Conservation (phyloP, 2,113 vertebrate genomes). For the Cettia cetti region DNA sequence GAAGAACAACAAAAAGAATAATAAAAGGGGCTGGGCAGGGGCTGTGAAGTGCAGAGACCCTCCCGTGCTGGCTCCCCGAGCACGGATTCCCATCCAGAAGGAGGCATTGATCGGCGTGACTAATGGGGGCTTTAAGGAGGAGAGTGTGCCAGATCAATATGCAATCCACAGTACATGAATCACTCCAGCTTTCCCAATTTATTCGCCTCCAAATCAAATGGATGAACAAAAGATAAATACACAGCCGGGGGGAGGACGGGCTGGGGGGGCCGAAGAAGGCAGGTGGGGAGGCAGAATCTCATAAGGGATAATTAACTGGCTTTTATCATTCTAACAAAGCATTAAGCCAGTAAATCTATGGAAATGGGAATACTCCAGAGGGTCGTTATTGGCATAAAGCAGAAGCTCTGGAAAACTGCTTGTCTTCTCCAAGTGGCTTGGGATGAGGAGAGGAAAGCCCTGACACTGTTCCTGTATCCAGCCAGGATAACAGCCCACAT, state of each 20-base stretch:
- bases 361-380: conserved; percentile 27
- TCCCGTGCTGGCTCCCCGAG: background rate
- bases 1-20: background rate
- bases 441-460: background rate
- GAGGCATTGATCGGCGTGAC: conserved; percentile 45
- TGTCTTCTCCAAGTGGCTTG: background rate
- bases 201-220: conserved; percentile 55
- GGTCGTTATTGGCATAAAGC: background rate
- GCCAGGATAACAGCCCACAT: background rate
- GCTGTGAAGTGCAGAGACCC: background rate
- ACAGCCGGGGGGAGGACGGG: background rate
- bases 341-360: conserved; percentile 32
- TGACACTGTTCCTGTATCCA: background rate
- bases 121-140: conserved; percentile 27
- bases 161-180: conserved; percentile 60
- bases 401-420: background rate
- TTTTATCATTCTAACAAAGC: conserved; percentile 56
- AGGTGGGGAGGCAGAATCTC: conserved; percentile 31
- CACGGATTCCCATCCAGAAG: background rate
- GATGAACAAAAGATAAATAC: conserved; percentile 60
- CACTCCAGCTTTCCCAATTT: conserved; percentile 61
- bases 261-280: background rate
- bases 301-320: conserved; percentile 50
- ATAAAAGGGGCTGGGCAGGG: background rate
- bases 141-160: conserved; percentile 59